These are phyloP conservation scores for Alaudala cheleensis DNA, from an alignment of 2,113 vertebrate species.

Conservation along the genomic window DNA sequence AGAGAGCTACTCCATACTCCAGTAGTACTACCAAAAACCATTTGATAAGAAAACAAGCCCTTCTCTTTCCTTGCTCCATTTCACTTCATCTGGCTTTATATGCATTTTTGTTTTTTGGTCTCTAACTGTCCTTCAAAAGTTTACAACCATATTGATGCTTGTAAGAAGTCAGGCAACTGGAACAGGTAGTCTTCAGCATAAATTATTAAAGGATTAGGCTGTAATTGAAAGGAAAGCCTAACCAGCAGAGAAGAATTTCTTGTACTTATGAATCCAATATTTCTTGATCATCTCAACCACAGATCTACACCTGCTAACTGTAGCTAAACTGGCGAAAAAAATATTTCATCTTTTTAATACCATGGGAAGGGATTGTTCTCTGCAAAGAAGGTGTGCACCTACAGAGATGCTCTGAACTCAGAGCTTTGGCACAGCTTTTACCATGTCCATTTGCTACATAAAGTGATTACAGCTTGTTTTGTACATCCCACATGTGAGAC, in stretches of 20 bases:
- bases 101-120: background rate
- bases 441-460: background rate
- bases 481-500: background rate
- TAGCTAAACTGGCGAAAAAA: background rate
- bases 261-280: background rate
- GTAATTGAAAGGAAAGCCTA: background rate
- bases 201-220: background rate
- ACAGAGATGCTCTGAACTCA: background rate
- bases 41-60: background rate
- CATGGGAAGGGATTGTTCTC: background rate
- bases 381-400: background rate
- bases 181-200: background rate
- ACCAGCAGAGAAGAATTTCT: background rate
- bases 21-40: accelerated
- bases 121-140: background rate
- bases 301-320: background rate
- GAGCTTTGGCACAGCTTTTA: background rate
- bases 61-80: background rate
- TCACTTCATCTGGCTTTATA: background rate
- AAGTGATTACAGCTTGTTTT: background rate
- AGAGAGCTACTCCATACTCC: background rate
- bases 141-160: background rate
- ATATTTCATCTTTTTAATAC: background rate
- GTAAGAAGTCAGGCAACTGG: background rate
- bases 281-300: background rate